Percentiles rank a stretch among this genome's conserved stretches.
phyloP scores from a whole-genome alignment of 2,888 invertebrate species.

The Sphaerolaimus hirsutus region DNA sequence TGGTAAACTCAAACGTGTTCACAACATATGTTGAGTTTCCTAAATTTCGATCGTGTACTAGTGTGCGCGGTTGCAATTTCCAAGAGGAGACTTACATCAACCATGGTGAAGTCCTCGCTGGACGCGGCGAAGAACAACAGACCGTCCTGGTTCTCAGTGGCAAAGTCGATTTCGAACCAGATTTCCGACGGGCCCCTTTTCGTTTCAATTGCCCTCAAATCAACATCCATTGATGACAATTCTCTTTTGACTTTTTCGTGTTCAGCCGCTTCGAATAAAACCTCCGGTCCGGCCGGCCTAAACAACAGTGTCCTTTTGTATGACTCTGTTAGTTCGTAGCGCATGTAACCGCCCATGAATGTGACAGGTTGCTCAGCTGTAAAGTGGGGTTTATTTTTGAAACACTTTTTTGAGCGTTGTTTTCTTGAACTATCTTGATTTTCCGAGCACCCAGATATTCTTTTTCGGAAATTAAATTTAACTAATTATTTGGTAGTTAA shows the following conservation, averaged over 20 bases:
- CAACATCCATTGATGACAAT: no score
- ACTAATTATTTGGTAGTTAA: no score
- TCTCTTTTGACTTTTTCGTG: no score
- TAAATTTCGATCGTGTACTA: no score
- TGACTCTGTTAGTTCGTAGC: constrained; percentile 49
- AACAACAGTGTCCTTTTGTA: constrained; percentile 62
- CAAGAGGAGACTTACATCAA: constrained; percentile 43
- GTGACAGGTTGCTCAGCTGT: constrained; percentile 51
- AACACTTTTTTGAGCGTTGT: no score
- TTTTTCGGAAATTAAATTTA: no score
- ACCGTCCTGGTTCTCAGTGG: constrained; percentile 51
- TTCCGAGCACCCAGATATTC: no score
- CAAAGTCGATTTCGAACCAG: constrained; percentile 39
- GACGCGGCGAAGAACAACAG: constrained; percentile 62
- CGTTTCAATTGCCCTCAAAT: not conserved
- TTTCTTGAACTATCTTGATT: no score
- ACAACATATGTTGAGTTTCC: no score
- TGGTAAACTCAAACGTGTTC: no score
- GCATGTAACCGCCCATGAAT: constrained; percentile 49
- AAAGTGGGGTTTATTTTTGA: no score
- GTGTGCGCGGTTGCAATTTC: no score
- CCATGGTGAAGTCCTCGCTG: constrained; percentile 57
- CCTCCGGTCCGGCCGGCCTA: not conserved
- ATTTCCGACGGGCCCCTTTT: not conserved
- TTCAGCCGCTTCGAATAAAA: constrained; percentile 3